Evolutionary conservation across 2,797 vertebrate species (phyloP), one percentile per base, ranked within the genome.

Genomic region (Sebastes paucispinis): DNA sequence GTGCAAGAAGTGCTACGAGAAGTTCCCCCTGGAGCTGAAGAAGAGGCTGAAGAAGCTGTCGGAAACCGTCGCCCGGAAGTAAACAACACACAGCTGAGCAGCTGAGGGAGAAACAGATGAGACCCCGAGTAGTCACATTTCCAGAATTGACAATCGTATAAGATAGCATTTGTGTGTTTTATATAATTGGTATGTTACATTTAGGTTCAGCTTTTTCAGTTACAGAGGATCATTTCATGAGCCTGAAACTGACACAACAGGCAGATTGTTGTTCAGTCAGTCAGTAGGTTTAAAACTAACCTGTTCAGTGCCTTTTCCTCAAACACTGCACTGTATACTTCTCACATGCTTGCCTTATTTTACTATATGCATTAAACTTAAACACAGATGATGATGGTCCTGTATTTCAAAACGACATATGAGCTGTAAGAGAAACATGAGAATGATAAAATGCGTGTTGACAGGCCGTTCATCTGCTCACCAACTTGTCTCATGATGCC

Each of bases 1-100:
- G 87, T 99, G 98, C 88, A 99, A 99, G 96, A 99, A 98, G 90
- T 99, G 98, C 92, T 99, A 99, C 0, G 98, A 99, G 95, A 99
- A 99, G 87, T 99, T 99, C 92, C 98, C 98, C 5, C 80, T 99
- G 95, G 98, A 99, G 94, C 95, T 99, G 87, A 99, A 99, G 96
- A 99, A 99, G 94, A 97, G 98, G 88, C 97, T 99, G 91, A 99
- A 99, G 96, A 99, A 99, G 94, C 93, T 99, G 84, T 97, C 98
- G 11, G 98, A 99, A 94, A 97, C 97, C 18, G 89, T 97, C 78
- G 97, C 96, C 77, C 96, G 97, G 79, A 99, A 99, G 93, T 99
- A 94, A 95, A 91, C 80, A 52, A 18, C 50, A 5, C 14, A 13
- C 69, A 14, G 73, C n/a, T 12, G 13, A 77, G 59, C 27, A 43